Evolutionary conservation across 2,113 vertebrate species (phyloP).

Genomic region (Antigone vipio): DNA sequence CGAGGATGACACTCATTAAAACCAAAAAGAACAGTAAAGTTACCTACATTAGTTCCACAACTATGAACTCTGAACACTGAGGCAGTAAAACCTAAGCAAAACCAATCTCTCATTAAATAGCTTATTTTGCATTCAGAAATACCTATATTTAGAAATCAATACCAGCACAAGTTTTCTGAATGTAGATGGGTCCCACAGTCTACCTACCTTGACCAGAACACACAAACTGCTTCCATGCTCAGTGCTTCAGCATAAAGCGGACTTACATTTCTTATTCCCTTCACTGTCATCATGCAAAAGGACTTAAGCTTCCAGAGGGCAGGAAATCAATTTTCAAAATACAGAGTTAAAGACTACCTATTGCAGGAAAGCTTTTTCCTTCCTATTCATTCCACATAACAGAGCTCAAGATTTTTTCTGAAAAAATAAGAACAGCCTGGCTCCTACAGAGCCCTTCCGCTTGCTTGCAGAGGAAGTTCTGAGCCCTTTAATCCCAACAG

Average conservation of each 20-base stretch:
- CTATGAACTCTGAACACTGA: neutral
- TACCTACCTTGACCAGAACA: neutral
- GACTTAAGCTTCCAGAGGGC: neutral
- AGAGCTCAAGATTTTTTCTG: neutral
- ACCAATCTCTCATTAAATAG: neutral
- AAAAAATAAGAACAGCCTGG: neutral
- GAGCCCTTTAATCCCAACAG: neutral
- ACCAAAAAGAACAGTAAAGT: neutral
- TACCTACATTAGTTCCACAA: neutral
- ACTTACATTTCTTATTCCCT: neutral
- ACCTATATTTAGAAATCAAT: neutral
- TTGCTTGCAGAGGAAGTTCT: neutral
- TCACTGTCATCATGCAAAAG: neutral
- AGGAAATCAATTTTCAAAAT: neutral
- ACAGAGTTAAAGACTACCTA: neutral
- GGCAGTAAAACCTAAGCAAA: neutral
- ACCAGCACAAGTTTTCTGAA: neutral
- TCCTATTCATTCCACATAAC: neutral
- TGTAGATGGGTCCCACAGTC: neutral
- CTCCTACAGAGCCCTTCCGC: neutral
- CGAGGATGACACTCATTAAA: neutral
- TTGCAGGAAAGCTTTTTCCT: neutral
- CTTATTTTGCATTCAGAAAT: neutral
- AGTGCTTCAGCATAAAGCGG: rapidly evolving
- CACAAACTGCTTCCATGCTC: neutral